phyloP scores from a whole-genome alignment of 2,113 vertebrate species.

The Corythoichthys intestinalis region DNA sequence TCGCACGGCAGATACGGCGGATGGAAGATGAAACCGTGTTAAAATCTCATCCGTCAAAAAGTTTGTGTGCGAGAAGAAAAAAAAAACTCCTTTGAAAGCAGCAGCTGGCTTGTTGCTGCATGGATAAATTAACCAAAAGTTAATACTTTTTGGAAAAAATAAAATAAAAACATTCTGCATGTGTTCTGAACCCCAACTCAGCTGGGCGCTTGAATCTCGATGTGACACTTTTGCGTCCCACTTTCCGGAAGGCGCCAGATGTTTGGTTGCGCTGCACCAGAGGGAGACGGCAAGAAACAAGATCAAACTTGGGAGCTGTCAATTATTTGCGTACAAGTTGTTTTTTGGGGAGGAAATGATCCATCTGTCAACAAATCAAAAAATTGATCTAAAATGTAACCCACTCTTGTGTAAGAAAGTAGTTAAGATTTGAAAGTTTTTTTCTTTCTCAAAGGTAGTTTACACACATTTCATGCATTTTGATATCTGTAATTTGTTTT shows the following conservation, averaged over 20 bases:
- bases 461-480: too few species aligned
- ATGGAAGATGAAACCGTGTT: conserved; percentile 35
- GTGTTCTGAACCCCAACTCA: conserved; percentile 32
- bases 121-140: conserved; percentile 13
- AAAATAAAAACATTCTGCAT: conserved; percentile 14
- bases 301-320: conserved; percentile 50
- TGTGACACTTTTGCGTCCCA: conserved; percentile 40
- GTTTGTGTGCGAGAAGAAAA: conserved; percentile 16
- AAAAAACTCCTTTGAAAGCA: conserved; percentile 11
- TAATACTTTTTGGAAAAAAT: conserved; percentile 24
- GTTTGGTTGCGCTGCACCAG: conserved; percentile 35
- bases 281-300: conserved; percentile 37
- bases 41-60: conserved; percentile 42
- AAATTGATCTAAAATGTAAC: conserved; percentile 36
- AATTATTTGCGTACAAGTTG: conserved; percentile 29
- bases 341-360: conserved; percentile 42
- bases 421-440: conserved; percentile 47
- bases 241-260: conserved; percentile 53
- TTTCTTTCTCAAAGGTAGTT: conserved; percentile 18
- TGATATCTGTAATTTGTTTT: too few species aligned
- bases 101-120: conserved; percentile 17
- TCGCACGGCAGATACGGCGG: conserved; percentile 19
- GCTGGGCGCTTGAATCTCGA: conserved; percentile 31
- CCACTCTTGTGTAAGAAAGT: conserved; percentile 34
- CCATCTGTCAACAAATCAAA: conserved; percentile 50